Evolutionary conservation across 2,113 vertebrate genomes (phyloP), one percentile per base, ranked within the genome.

Genomic region (Paracanthobrama guichenoti): DNA sequence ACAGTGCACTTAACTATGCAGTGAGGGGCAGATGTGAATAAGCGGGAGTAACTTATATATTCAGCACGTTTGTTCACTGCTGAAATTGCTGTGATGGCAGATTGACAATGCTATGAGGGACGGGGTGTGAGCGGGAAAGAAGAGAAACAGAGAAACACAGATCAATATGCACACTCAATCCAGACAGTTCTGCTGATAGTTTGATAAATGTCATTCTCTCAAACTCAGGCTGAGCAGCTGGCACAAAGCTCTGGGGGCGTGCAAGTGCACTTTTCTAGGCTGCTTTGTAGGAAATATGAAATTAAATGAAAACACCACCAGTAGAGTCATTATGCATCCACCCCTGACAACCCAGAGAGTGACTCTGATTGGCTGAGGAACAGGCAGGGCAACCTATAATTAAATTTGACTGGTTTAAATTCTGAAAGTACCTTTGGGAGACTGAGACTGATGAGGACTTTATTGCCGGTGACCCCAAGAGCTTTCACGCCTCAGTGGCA

Each of bases 161-260:
- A 80, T 80, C 79, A 80, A 80, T 80, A 67, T 80, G 44, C 79
- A 53, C 44, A 80, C 79, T 80, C 79, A 22, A 80, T 80, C 20
- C 60, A 80, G 79, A 53, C 79, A 80, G 24, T 80, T 67, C 79
- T 67, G 44, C 44, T 80, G 79, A 80, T 80, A 31, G 60, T 80
- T 80, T 66, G 26, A 80, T 80, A 80, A 80, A 80, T 80, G 60
- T 53, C 60, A 50, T 64, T 67, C 79, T 50, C 44, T 50, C 60
- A 7, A 78, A 42, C 9, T 13, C 42, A 22, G 22, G 35, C 57
- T 18, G 39, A 79, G 76, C 78, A 48, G 42, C 78, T 22, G 78
- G 24, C 1, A 6, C 78, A 80, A 18, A 50, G 78, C 55, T 11
- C 77, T 28, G 60, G 16, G 9, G 24, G 46, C 0, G 16, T 75